phyloP scores from a whole-genome alignment of 2,113 vertebrate genomes.

The Lucifuga dentata region DNA sequence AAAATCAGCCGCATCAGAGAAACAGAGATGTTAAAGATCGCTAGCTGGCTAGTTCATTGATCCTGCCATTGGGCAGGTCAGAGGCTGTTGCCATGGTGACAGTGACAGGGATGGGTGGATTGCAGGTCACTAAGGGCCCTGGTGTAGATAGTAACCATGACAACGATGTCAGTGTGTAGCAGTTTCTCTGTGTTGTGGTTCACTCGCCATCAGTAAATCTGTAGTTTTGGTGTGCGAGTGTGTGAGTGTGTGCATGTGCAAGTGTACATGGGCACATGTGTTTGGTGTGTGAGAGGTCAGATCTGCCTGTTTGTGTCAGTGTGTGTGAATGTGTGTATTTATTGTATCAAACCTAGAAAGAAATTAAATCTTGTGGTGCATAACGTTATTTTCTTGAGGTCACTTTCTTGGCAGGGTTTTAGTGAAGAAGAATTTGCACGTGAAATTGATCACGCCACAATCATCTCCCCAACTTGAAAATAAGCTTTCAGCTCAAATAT shows the following conservation, averaged over 20 bases:
- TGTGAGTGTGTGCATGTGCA: conserved; percentile 6
- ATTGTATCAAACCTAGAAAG: conserved; percentile 8
- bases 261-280: neutral
- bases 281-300: conserved; percentile 9
- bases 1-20: neutral
- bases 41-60: conserved; percentile 50
- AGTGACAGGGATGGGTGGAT: conserved; percentile 26
- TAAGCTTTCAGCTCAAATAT: conserved; percentile 16
- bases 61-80: conserved; percentile 10
- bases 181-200: conserved; percentile 61
- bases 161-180: conserved; percentile 56
- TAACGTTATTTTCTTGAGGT: conserved; percentile 50
- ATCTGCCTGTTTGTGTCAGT: conserved; percentile 11
- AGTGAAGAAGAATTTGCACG: conserved; percentile 12
- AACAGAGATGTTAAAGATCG: conserved; percentile 18
- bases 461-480: conserved; percentile 9
- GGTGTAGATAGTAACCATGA: conserved; percentile 68
- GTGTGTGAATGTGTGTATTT: conserved; percentile 16
- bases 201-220: conserved; percentile 48
- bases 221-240: conserved; percentile 40
- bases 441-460: conserved; percentile 21
- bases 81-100: conserved; percentile 59
- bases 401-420: conserved; percentile 35
- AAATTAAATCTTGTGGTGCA: conserved; percentile 35
- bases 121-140: conserved; percentile 41